Evolutionary conservation across 2,113 vertebrate species (phyloP).

Genomic region (Camelus bactrianus): DNA sequence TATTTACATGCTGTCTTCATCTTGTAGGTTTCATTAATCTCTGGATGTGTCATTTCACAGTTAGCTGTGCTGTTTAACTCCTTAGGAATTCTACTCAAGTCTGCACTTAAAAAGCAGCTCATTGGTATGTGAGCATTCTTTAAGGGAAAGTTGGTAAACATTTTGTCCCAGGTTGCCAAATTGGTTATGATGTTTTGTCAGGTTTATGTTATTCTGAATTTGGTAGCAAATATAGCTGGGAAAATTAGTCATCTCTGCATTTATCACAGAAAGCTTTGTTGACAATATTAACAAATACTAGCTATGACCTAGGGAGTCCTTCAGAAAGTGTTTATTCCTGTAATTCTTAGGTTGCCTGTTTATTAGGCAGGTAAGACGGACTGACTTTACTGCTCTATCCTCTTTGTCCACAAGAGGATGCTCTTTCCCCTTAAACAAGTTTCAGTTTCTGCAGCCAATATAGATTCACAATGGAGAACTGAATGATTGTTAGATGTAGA

Average conservation of each 20-base stretch:
- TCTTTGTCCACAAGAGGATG: constrained; percentile 67
- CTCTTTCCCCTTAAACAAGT: not conserved
- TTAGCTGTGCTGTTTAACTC: not conserved
- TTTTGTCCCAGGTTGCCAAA: not conserved
- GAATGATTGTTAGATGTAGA: not conserved
- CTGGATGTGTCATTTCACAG: not conserved
- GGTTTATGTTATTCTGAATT: constrained; percentile 32
- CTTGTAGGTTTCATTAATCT: not conserved
- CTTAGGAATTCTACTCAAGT: not conserved
- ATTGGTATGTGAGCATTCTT: not conserved
- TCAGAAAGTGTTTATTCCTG: constrained; percentile 26
- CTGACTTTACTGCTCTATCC: not conserved
- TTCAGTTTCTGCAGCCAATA: not conserved
- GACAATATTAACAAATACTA: not conserved
- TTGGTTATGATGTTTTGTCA: constrained; percentile 12
- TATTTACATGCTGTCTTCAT: not conserved
- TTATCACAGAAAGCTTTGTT: constrained; percentile 31
- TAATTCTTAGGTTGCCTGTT: constrained; percentile 26
- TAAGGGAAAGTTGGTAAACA: not conserved
- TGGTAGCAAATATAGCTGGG: not conserved
- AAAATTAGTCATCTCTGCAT: constrained; percentile 39
- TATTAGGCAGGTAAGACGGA: not conserved
- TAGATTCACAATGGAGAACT: not conserved
- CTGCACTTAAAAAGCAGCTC: not conserved
- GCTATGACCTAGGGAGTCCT: not conserved